Evolutionary conservation across 2,797 vertebrate species (phyloP).

Genomic region (Sebastolobus alascanus): DNA sequence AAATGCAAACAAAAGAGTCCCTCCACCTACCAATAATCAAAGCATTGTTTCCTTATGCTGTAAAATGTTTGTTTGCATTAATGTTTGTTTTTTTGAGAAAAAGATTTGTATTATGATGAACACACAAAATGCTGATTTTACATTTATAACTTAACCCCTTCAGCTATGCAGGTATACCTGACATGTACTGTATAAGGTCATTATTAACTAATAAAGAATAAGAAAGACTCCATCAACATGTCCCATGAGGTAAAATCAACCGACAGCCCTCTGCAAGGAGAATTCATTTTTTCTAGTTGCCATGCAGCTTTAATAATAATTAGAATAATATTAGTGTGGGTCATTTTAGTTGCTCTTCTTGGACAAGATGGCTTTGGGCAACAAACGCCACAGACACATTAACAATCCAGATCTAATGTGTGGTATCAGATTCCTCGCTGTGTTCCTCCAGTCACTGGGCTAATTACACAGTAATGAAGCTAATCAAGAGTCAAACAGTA

Average conservation of each 20-base stretch:
- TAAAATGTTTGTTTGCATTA: neutral
- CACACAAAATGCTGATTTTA: neutral
- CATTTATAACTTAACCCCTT: neutral
- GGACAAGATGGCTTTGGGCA: slow-evolving; percentile 27
- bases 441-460: slow-evolving; percentile 39
- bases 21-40: neutral
- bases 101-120: neutral
- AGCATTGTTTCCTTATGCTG: neutral
- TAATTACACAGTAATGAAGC: slow-evolving; percentile 78
- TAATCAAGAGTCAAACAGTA: slow-evolving; percentile 71
- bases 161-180: too few species aligned
- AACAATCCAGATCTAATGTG: slow-evolving; percentile 26
- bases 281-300: neutral
- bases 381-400: neutral
- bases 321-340: slow-evolving; percentile 8
- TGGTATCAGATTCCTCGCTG: slow-evolving; percentile 57
- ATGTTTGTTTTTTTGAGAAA: neutral
- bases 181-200: neutral
- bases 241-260: neutral
- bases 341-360: slow-evolving; percentile 26
- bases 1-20: neutral
- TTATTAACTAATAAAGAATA: neutral
- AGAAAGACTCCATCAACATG: neutral
- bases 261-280: neutral
- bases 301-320: slow-evolving; percentile 21